phyloP scores from a whole-genome alignment of 2,113 vertebrate genomes.

The Catharus minimus region DNA sequence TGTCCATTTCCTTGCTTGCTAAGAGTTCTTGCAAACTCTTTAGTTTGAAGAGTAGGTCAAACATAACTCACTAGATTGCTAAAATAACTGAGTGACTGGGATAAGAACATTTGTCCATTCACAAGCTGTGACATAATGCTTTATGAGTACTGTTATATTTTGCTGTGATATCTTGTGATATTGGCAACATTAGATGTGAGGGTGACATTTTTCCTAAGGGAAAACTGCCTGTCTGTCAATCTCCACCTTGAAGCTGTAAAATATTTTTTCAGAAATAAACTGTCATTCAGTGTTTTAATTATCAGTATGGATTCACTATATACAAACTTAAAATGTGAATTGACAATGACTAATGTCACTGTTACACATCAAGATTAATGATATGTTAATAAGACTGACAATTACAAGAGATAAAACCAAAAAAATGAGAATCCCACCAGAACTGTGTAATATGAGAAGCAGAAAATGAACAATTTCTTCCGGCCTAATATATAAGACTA shows the following conservation, averaged over 20 bases:
- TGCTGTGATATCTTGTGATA: neutral
- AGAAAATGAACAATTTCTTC: neutral
- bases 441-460: neutral
- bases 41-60: neutral
- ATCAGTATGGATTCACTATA: neutral
- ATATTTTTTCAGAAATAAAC: neutral
- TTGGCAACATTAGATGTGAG: neutral
- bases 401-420: neutral
- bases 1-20: neutral
- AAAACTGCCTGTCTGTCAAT: neutral
- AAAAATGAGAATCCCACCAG: neutral
- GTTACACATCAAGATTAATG: neutral
- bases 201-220: neutral
- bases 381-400: neutral
- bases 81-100: neutral
- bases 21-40: too few relatives aligned
- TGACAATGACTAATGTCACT: neutral
- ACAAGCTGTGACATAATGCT: neutral
- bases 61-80: neutral
- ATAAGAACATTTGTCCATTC: neutral
- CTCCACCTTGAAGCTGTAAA: neutral
- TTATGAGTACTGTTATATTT: neutral
- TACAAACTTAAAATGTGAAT: neutral
- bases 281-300: neutral
- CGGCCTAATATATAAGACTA: neutral